Evolutionary conservation across 2,888 invertebrate species (phyloP).

Genomic region (Cremastinae sp.): DNA sequence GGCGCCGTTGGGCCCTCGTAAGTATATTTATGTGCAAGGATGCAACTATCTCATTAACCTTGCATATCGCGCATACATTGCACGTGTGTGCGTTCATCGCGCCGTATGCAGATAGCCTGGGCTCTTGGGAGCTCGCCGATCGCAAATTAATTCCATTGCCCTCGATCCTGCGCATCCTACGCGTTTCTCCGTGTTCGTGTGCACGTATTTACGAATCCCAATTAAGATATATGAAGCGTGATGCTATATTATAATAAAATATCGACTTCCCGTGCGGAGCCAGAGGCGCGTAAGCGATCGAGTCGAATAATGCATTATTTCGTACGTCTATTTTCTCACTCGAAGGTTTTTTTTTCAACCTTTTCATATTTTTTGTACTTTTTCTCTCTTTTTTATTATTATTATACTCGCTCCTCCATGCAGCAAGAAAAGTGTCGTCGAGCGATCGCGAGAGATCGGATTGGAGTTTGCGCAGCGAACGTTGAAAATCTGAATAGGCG

Average conservation of each 20-base stretch:
- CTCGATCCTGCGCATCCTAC: constrained; percentile 33
- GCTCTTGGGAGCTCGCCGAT: constrained; percentile 68
- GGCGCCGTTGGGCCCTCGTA: constrained; percentile 43
- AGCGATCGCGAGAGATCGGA: no score
- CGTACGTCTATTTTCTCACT: no score
- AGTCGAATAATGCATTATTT: no score
- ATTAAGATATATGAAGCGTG: constrained; percentile 77
- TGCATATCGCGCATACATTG: constrained; percentile 16
- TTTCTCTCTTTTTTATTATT: not conserved
- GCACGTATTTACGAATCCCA: constrained; percentile 70
- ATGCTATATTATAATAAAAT: constrained; percentile 68
- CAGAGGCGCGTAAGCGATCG: constrained; percentile 12
- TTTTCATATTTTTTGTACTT: no score
- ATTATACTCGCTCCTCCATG: no score
- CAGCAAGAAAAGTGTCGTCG: no score
- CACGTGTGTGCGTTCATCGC: constrained; percentile 35
- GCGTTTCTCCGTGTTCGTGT: constrained; percentile 9
- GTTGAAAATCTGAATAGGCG: no score
- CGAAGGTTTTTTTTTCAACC: no score
- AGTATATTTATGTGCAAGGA: constrained; percentile 4
- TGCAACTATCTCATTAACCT: constrained; percentile 57
- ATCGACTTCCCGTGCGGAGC: constrained; percentile 68
- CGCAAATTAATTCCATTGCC: constrained; percentile 76
- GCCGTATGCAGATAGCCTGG: constrained; percentile 44
- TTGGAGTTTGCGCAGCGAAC: no score